Evolutionary conservation across 2,888 invertebrate species (phyloP), one percentile per base, ranked within the genome.

Genomic region (Empis stercorea): DNA sequence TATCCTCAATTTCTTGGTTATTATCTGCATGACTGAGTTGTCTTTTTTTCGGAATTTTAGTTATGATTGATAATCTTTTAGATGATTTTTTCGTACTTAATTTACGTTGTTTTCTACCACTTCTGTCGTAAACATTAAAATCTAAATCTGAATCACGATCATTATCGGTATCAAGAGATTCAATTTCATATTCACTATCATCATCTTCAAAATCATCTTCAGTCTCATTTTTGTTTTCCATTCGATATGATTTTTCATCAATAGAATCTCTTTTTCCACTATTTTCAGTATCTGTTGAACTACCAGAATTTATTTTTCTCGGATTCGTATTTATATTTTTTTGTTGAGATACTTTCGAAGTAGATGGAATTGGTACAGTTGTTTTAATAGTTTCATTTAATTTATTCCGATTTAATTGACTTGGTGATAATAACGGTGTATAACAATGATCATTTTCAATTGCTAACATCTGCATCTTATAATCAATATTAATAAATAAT

Each of bases 371-470:
- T 41, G 58, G 57, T 44, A 57, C 57, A n/a, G 61, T 61, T 20
- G 57, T 49, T 11, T 57, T 51, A n/a, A n/a, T n/a, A 13, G 61
- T 61, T 9, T 57, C 57, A 4, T 54, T 46, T 42, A 59, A 53
- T 44, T 61, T 59, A 3, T 57, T 56, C 30, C 59, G 44, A 13
- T 55, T 61, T 51, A 65, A 64, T 58, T 76, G 77, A 57, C 76
- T 76, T 30, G 82, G 79, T 48, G 82, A 81, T 30, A 76, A 80
- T 34, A 79, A 74, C 41, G 80, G 76, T 40, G 87, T 87, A 56
- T 87, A 87, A 61, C 87, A 87, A 61, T 88, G 87, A 64, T 87
- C 87, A 70, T 87, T 78, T 59, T 78, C 78, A 56, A 83, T 78
- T 5, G 83, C 57, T 47, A 59, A 59, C 27, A 66, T 43, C 38